phyloP scores from a whole-genome alignment of 2,113 vertebrate species.

The Abramis brama region DNA sequence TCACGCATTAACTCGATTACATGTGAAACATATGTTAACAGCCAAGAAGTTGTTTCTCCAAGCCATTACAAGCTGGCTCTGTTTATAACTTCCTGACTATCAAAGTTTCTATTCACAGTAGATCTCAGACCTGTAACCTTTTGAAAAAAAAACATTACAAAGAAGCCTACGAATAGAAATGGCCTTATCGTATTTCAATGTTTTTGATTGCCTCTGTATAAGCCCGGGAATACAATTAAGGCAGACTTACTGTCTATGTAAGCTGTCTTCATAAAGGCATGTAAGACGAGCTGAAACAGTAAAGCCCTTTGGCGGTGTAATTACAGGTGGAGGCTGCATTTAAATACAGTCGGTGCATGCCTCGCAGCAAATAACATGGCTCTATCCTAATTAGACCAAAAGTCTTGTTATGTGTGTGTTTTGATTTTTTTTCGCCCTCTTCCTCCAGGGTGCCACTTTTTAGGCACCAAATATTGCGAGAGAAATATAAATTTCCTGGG shows the following conservation, averaged over 20 bases:
- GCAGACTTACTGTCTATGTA: conserved; percentile 54
- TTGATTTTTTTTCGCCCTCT: conserved; percentile 27
- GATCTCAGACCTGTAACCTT: conserved; percentile 34
- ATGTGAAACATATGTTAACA: background rate
- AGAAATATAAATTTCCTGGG: conserved; percentile 19
- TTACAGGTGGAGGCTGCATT: conserved; percentile 65
- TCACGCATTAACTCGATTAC: too few species aligned
- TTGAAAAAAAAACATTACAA: conserved; percentile 35
- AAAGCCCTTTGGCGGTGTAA: conserved; percentile 65
- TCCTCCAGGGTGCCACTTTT: conserved; percentile 44
- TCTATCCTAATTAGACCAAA: conserved; percentile 49
- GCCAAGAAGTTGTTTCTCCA: background rate
- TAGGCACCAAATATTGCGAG: conserved; percentile 28
- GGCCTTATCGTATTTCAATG: conserved; percentile 30
- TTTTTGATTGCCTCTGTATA: conserved; percentile 48
- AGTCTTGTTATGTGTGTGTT: conserved; percentile 24
- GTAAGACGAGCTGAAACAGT: conserved; percentile 59
- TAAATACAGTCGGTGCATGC: conserved; percentile 46
- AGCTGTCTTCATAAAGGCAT: conserved; percentile 48
- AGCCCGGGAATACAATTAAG: conserved; percentile 61
- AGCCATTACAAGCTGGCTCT: background rate
- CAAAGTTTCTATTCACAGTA: conserved; percentile 29
- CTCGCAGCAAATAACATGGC: conserved; percentile 37
- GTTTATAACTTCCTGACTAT: conserved; percentile 4
- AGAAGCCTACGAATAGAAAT: conserved; percentile 39